A percentile compares a stretch with the other conserved stretches of the same genome.
phyloP scores from a whole-genome alignment of 2,797 vertebrate species.

The Enteromius mattozi region DNA sequence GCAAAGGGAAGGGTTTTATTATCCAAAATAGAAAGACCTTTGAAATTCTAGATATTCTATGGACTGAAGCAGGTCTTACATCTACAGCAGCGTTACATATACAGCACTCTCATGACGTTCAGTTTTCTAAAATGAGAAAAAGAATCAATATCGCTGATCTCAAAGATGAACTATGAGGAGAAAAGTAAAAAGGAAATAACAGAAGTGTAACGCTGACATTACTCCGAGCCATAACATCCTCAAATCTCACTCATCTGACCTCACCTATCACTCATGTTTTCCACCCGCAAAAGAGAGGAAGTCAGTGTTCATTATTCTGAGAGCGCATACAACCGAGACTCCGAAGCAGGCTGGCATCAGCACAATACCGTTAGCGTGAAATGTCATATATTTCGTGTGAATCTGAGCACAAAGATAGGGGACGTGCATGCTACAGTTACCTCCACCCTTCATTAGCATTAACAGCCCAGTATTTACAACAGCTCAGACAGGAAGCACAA shows the following conservation, averaged over 20 bases:
- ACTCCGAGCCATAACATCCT: constrained; percentile 31
- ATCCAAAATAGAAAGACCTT: neutral
- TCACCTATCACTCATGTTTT: constrained; percentile 45
- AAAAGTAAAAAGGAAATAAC: constrained; percentile 33
- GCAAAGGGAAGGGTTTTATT: neutral
- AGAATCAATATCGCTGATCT: constrained; percentile 9
- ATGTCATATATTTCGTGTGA: constrained; percentile 7
- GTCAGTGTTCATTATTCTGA: constrained; percentile 12
- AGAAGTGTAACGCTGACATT: constrained; percentile 13
- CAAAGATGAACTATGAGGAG: neutral
- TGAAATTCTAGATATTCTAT: constrained; percentile 11
- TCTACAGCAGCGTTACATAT: constrained; percentile 10
- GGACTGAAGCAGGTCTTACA: constrained; percentile 8
- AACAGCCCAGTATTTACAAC: constrained; percentile 29
- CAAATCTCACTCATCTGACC: constrained; percentile 26
- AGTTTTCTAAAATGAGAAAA: neutral
- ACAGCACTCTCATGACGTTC: constrained; percentile 16
- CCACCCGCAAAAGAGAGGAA: constrained; percentile 35
- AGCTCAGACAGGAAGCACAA: constrained; percentile 34
- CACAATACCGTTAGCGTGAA: constrained; percentile 3
- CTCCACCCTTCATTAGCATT: constrained; percentile 10
- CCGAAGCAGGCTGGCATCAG: constrained; percentile 29
- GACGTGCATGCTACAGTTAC: constrained; percentile 19
- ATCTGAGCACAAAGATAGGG: constrained; percentile 7
- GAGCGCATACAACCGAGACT: constrained; percentile 3